Conservation (phyloP, 1,140 invertebrate species). For the Galendromus occidentalis region DNA sequence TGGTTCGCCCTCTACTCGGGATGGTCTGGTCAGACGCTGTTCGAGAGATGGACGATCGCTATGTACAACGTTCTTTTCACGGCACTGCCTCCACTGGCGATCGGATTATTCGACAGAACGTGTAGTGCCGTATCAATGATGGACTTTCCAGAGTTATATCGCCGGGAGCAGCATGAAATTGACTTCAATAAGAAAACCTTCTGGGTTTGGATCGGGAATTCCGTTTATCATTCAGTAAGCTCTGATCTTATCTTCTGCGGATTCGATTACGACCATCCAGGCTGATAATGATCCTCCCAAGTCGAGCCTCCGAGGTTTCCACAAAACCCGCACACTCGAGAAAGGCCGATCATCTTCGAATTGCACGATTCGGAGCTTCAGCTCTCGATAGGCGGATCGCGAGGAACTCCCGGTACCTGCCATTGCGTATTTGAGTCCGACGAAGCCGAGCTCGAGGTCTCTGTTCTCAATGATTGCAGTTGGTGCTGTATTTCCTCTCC, state of each 20-base stretch:
- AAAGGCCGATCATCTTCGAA: no score
- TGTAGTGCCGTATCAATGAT: constrained; percentile 80
- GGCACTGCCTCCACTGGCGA: constrained; percentile 73
- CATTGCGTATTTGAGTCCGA: no score
- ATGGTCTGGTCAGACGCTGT: constrained; percentile 94
- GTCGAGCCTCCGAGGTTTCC: no score
- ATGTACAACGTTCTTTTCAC: constrained; percentile 93
- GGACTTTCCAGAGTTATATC: constrained; percentile 74
- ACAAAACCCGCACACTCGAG: no score
- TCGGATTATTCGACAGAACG: constrained; percentile 83
- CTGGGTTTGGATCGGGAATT: constrained; percentile 89
- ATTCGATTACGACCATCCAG: no score
- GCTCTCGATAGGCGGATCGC: no score
- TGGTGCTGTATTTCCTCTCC: background rate
- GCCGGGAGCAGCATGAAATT: constrained; percentile 29
- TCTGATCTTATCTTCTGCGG: no score
- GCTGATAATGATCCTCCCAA: no score
- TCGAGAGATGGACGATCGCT: constrained; percentile 94
- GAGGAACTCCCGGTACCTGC: no score
- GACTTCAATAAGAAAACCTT: constrained; percentile 43
- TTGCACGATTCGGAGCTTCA: no score
- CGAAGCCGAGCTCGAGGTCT: no score
- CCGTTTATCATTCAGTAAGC: constrained; percentile 66
- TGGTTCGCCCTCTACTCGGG: constrained; percentile 97
- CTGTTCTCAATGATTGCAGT: constrained; percentile 4